These are phyloP conservation scores for Petrolisthes cinctipes DNA, from an alignment of 2,888 invertebrate species.

Conservation along the genomic window DNA sequence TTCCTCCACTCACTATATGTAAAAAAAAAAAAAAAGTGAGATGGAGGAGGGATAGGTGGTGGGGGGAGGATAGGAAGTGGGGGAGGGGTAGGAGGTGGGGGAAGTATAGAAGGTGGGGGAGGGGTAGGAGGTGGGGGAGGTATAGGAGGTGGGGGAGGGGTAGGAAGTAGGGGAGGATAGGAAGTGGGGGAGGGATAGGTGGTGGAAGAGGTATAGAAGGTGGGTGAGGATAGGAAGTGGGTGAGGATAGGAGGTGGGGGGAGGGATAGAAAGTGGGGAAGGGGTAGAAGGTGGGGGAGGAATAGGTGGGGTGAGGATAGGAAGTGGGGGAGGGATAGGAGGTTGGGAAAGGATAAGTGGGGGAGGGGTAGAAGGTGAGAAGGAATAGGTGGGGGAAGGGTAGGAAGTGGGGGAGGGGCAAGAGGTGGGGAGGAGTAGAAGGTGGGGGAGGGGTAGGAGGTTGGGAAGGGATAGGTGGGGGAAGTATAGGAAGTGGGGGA, in stretches of 20 bases:
- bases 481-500: too few species aligned
- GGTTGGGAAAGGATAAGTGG: background rate
- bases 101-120: background rate
- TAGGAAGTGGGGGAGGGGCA: background rate
- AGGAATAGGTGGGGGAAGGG: background rate
- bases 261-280: background rate
- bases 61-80: background rate
- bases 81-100: background rate
- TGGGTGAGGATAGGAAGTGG: too few species aligned
- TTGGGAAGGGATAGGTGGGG: background rate
- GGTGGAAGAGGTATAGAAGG: too few species aligned
- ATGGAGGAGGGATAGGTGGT: background rate
- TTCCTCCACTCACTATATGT: too few species aligned
- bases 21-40: background rate
- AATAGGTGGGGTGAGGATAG: background rate
- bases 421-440: background rate
- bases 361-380: background rate
- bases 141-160: background rate
- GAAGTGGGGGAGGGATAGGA: background rate
- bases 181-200: background rate
- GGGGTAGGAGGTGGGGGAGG: background rate
- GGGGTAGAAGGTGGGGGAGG: background rate
- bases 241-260: background rate
- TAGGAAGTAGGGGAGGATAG: background rate
- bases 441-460: background rate